A percentile compares a stretch with the other conserved stretches of the same genome.
These are phyloP conservation scores for Adelognathus sp. DNA, from an alignment of 2,888 invertebrate genomes.

Conservation along the genomic window DNA sequence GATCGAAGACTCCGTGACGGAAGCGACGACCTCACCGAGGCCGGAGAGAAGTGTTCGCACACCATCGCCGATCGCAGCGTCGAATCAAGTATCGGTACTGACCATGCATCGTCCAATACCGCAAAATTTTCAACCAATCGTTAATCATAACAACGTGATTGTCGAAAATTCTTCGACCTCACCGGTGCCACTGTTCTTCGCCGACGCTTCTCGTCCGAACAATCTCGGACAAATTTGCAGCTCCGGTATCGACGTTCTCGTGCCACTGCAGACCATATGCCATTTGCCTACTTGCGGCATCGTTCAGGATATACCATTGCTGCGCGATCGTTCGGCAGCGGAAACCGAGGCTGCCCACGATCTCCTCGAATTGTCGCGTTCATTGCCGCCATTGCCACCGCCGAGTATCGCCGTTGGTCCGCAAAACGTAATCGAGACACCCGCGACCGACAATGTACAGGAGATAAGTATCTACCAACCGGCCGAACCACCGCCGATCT, in stretches of 20 bases:
- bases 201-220: neutral
- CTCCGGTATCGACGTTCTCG: constrained; percentile 32
- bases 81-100: constrained; percentile 34
- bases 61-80: constrained; percentile 18
- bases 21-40: constrained; percentile 60
- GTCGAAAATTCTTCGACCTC: neutral
- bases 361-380: constrained; percentile 88
- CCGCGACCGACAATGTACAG: constrained; percentile 75
- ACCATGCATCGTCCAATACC: constrained; percentile 36
- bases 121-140: neutral
- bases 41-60: constrained; percentile 39
- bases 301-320: constrained; percentile 66
- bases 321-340: constrained; percentile 83
- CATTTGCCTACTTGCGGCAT: constrained; percentile 37
- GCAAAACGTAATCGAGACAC: constrained; percentile 82
- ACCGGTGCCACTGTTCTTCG: neutral
- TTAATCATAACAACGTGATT: neutral
- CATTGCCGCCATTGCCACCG: constrained; percentile 88
- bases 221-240: neutral
- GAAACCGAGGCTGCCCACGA: constrained; percentile 96
- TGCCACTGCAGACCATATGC: constrained; percentile 32
- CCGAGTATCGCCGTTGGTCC: constrained; percentile 87
- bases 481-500: constrained; percentile 73
- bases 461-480: constrained; percentile 78
- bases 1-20: neutral